These are phyloP conservation scores for Andrena bicolor DNA, from an alignment of 2,888 invertebrate genomes.

Conservation along the genomic window DNA sequence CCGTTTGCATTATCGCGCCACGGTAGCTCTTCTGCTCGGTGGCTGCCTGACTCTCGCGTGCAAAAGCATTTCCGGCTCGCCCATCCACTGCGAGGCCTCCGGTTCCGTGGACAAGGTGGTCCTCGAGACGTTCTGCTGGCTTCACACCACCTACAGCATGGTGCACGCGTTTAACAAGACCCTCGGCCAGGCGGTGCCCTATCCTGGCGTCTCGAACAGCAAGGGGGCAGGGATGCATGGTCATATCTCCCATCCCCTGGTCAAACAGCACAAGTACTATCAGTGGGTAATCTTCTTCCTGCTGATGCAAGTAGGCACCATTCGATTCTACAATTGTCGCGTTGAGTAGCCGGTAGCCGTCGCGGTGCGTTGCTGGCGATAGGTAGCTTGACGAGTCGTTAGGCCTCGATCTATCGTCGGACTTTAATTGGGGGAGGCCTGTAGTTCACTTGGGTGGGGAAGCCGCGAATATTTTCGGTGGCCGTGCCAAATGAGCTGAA, in stretches of 20 bases:
- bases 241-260: conserved; percentile 84
- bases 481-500: too few relatives aligned
- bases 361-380: not conserved
- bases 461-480: too few relatives aligned
- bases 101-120: conserved; percentile 89
- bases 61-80: conserved; percentile 84
- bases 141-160: conserved; percentile 95
- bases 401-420: too few relatives aligned
- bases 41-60: conserved; percentile 86
- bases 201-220: conserved; percentile 91
- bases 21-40: conserved; percentile 86
- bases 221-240: conserved; percentile 86
- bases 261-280: conserved; percentile 86
- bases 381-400: not conserved
- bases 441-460: too few relatives aligned
- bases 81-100: conserved; percentile 85
- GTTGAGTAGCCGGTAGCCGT: not conserved
- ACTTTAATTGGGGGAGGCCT: too few relatives aligned
- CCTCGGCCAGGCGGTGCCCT: conserved; percentile 89
- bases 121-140: conserved; percentile 96
- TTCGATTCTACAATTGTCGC: not conserved
- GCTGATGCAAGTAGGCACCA: conserved; percentile 86
- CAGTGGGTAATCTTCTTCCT: conserved; percentile 88
- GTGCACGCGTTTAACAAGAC: conserved; percentile 89
- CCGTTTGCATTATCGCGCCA: conserved; percentile 86